A percentile compares a stretch with the other conserved stretches of the same genome.
Evolutionary conservation across 2,888 invertebrate genomes (phyloP).

Genomic region (Aphidius colemani): DNA sequence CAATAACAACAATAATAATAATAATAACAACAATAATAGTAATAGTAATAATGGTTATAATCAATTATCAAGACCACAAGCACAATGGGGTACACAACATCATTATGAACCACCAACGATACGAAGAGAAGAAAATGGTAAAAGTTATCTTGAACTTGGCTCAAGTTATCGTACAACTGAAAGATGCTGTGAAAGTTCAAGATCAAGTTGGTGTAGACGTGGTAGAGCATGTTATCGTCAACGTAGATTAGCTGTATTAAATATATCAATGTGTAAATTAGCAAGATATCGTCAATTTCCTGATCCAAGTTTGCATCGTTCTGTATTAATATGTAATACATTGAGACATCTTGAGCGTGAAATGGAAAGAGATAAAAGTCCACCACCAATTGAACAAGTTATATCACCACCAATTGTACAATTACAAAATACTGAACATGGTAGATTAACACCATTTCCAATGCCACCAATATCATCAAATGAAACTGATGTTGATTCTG

Average conservation of each 20-base stretch:
- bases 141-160: conserved; percentile 86
- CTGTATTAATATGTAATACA: conserved; percentile 92
- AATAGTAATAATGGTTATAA: conserved; percentile 49
- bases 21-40: neutral
- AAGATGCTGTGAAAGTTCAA: conserved; percentile 74
- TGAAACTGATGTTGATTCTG: conserved; percentile 75
- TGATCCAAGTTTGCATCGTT: conserved; percentile 86
- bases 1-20: too few species aligned
- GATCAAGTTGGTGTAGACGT: conserved; percentile 74
- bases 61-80: conserved; percentile 57
- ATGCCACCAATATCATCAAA: conserved; percentile 63
- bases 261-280: conserved; percentile 90
- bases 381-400: conserved; percentile 55
- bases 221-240: conserved; percentile 84
- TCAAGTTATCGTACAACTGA: conserved; percentile 59
- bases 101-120: conserved; percentile 72
- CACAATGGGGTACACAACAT: conserved; percentile 51
- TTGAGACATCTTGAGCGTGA: conserved; percentile 86
- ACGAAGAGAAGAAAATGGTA: conserved; percentile 86
- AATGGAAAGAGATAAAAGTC: conserved; percentile 73
- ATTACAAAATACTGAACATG: conserved; percentile 57
- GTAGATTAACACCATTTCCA: conserved; percentile 58
- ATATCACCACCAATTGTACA: conserved; percentile 59
- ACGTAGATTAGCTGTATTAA: conserved; percentile 84
- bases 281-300: conserved; percentile 86